A percentile compares a stretch with the other conserved stretches of the same genome.
Conservation (phyloP, 2,797 vertebrate genomes). For the Menidia menidia region DNA sequence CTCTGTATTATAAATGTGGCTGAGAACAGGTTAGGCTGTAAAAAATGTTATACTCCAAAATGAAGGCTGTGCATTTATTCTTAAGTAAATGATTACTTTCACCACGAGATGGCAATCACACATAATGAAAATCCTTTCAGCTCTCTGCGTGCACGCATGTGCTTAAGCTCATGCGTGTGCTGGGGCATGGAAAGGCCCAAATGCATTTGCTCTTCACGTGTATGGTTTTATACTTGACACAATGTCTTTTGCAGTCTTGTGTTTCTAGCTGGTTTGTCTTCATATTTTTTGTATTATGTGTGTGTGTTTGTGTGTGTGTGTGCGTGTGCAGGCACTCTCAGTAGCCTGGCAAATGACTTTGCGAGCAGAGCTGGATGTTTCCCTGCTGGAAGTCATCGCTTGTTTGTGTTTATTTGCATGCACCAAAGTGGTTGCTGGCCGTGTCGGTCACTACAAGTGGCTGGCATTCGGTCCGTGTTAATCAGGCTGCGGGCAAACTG, state of each 20-base stretch:
- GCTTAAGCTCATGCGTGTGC: not conserved
- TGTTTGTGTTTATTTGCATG: slow-evolving; percentile 74
- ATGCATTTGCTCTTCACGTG: slow-evolving; percentile 24
- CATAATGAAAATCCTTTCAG: slow-evolving; percentile 53
- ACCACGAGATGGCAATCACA: slow-evolving; percentile 79
- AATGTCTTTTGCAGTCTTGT: slow-evolving; percentile 26
- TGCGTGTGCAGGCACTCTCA: slow-evolving; percentile 8
- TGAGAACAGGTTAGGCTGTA: not conserved
- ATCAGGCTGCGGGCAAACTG: slow-evolving; percentile 82
- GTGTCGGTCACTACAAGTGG: slow-evolving; percentile 80
- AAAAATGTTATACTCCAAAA: slow-evolving; percentile 6
- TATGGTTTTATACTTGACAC: slow-evolving; percentile 30
- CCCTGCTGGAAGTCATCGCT: slow-evolving; percentile 60
- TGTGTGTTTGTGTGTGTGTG: not conserved
- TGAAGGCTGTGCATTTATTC: slow-evolving; percentile 21
- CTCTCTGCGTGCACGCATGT: not conserved
- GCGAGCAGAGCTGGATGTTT: slow-evolving; percentile 43
- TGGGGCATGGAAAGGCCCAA: not conserved
- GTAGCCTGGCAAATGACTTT: slow-evolving; percentile 36
- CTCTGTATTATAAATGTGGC: not conserved
- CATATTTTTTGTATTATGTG: not conserved
- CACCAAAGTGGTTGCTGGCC: slow-evolving; percentile 77
- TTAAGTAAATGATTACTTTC: slow-evolving; percentile 39
- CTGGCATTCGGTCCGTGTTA: slow-evolving; percentile 78
- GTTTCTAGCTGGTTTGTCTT: slow-evolving; percentile 22